Evolutionary conservation across 2,888 invertebrate species (phyloP).

Genomic region (Diadromus collaris): DNA sequence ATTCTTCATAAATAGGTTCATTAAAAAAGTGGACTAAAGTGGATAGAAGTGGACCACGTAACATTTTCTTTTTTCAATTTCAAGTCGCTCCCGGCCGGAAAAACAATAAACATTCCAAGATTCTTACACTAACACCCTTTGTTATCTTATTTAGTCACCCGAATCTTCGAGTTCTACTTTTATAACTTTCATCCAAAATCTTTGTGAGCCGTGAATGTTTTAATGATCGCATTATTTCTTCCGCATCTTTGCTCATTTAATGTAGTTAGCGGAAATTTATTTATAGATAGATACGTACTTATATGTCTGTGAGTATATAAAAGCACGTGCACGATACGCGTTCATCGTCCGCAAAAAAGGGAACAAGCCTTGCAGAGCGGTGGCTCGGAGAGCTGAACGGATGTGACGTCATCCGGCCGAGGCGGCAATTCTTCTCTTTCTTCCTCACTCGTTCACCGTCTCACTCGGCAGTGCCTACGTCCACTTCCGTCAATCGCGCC

Average conservation of each 20-base stretch:
- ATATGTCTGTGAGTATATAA: neutral
- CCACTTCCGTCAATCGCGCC: slow-evolving; percentile 71
- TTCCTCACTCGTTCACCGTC: slow-evolving; percentile 37
- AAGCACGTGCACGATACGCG: slow-evolving; percentile 45
- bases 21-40: too few species aligned
- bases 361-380: slow-evolving; percentile 53
- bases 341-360: slow-evolving; percentile 60
- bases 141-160: neutral
- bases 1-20: neutral
- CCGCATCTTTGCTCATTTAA: slow-evolving; percentile 15
- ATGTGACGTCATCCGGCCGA: slow-evolving; percentile 72
- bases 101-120: neutral
- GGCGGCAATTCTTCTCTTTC: slow-evolving; percentile 53
- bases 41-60: too few species aligned
- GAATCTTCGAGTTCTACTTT: slow-evolving; percentile 47
- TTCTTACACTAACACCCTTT: neutral
- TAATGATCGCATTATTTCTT: slow-evolving; percentile 10
- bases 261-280: slow-evolving; percentile 9
- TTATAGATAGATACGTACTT: neutral
- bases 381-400: slow-evolving; percentile 66
- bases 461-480: slow-evolving; percentile 49
- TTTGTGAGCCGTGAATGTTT: slow-evolving; percentile 29
- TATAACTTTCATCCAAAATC: slow-evolving; percentile 48
- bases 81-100: neutral
- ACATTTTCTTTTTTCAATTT: slow-evolving; percentile 10